A percentile compares a stretch with the other conserved stretches of the same genome.
Conservation (phyloP, 2,113 vertebrate species). For the Oryzias celebensis region DNA sequence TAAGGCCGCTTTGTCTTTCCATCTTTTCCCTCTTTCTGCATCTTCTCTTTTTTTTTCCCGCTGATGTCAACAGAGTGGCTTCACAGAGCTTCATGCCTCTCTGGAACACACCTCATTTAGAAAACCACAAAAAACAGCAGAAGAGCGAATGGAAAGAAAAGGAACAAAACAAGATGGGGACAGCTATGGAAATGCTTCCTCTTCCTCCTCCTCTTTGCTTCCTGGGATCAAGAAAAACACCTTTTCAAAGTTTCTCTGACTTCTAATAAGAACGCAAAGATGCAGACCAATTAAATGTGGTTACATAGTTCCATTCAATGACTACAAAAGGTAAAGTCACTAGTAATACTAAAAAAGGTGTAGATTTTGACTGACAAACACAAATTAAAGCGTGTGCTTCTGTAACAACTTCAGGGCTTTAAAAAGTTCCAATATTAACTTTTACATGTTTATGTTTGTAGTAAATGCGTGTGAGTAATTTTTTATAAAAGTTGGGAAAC, state of each 20-base stretch:
- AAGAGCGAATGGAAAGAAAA: slow-evolving; percentile 44
- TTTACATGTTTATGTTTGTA: slow-evolving; percentile 18
- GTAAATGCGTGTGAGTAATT: no score
- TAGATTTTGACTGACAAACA: slow-evolving; percentile 6
- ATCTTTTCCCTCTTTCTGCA: slow-evolving; percentile 33
- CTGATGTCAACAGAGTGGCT: slow-evolving; percentile 80
- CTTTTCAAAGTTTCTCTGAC: slow-evolving; percentile 62
- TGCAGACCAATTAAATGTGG: slow-evolving; percentile 65
- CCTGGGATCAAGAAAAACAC: slow-evolving; percentile 61
- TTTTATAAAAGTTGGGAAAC: no score
- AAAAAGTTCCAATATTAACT: slow-evolving; percentile 23
- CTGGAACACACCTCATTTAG: slow-evolving; percentile 71
- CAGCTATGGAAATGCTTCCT: slow-evolving; percentile 45
- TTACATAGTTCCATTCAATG: slow-evolving; percentile 36
- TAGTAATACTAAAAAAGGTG: slow-evolving; percentile 30
- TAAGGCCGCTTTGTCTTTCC: slow-evolving; percentile 65
- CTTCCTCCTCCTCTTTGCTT: slow-evolving; percentile 38
- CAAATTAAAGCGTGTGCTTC: not conserved
- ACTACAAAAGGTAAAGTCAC: slow-evolving; percentile 35
- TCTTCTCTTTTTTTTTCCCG: slow-evolving; percentile 52
- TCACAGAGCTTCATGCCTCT: slow-evolving; percentile 66
- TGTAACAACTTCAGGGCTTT: slow-evolving; percentile 35
- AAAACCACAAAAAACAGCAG: slow-evolving; percentile 71
- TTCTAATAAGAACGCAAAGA: slow-evolving; percentile 42
- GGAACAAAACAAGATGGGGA: slow-evolving; percentile 65